A percentile compares a stretch with the other conserved stretches of the same genome.
Conservation (phyloP, 2,113 vertebrate species). For the Brachyistius frenatus region DNA sequence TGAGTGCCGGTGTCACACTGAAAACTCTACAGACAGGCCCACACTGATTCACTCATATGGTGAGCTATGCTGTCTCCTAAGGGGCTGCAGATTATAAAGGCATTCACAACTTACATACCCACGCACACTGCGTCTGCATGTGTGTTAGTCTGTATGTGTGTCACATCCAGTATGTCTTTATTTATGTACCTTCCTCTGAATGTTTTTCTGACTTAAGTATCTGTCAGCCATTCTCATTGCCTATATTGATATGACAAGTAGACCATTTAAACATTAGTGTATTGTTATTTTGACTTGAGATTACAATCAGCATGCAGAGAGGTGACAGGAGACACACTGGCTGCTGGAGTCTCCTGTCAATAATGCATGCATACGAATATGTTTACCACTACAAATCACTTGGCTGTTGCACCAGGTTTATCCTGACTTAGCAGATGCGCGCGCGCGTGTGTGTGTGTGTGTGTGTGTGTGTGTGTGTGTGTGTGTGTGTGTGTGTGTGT, state of each 20-base stretch:
- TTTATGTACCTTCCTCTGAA: slow-evolving; percentile 50
- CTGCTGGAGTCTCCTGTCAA: slow-evolving; percentile 69
- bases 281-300: slow-evolving; percentile 76
- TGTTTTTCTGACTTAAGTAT: slow-evolving; percentile 52
- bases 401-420: slow-evolving; percentile 41
- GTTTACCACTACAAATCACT: slow-evolving; percentile 72
- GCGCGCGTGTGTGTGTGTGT: slow-evolving; percentile 11
- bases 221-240: slow-evolving; percentile 68
- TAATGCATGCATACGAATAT: slow-evolving; percentile 75
- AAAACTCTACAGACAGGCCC: slow-evolving; percentile 77
- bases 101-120: slow-evolving; percentile 77
- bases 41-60: slow-evolving; percentile 76
- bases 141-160: slow-evolving; percentile 24
- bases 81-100: slow-evolving; percentile 75
- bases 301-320: slow-evolving; percentile 68
- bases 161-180: slow-evolving; percentile 32
- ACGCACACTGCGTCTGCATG: slow-evolving; percentile 56
- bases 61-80: slow-evolving; percentile 74
- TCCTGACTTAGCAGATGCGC: slow-evolving; percentile 45
- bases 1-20: slow-evolving; percentile 77
- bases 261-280: slow-evolving; percentile 70
- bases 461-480: slow-evolving; percentile 2
- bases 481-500: slow-evolving; percentile 18
- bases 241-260: slow-evolving; percentile 63
- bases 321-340: slow-evolving; percentile 61